phyloP scores from a whole-genome alignment of 2,797 vertebrate genomes.

The Poeciliopsis turneri region DNA sequence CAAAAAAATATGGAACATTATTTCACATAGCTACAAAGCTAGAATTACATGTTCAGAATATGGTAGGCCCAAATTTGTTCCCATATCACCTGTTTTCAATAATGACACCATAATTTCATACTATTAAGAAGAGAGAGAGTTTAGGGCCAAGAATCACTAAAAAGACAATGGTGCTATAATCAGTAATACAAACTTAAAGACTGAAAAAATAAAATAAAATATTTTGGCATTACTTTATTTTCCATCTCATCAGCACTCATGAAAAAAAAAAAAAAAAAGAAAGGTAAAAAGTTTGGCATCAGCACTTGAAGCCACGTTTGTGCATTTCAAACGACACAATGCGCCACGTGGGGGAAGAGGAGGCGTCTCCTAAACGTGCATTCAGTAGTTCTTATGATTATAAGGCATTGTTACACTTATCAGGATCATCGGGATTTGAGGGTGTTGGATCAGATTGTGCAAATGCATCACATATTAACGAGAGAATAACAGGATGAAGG shows the following conservation, averaged over 20 bases:
- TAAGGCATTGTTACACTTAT: slow-evolving; percentile 89
- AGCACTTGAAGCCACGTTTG: slow-evolving; percentile 77
- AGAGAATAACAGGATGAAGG: slow-evolving; percentile 44
- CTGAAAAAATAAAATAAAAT: background rate
- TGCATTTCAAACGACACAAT: slow-evolving; percentile 67
- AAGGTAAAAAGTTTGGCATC: slow-evolving; percentile 57
- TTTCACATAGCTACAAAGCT: background rate
- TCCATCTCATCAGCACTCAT: background rate
- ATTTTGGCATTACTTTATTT: slow-evolving; percentile 6
- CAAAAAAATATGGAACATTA: background rate
- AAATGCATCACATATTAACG: slow-evolving; percentile 74
- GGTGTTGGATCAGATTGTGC: slow-evolving; percentile 81
- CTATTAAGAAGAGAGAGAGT: background rate
- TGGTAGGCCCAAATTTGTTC: background rate
- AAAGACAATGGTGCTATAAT: background rate
- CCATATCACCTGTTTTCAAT: background rate
- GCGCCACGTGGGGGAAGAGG: slow-evolving; percentile 57
- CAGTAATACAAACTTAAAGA: background rate
- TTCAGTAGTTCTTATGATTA: slow-evolving; percentile 85
- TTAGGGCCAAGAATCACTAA: background rate
- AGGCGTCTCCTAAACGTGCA: slow-evolving; percentile 67
- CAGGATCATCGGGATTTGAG: slow-evolving; percentile 75
- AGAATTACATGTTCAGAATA: slow-evolving; percentile 1
- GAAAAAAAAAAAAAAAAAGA: slow-evolving; percentile 13
- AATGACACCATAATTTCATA: background rate